A percentile compares a stretch with the other conserved stretches of the same genome.
Conservation (phyloP, 1,140 invertebrate species). For the Papilio xuthus region DNA sequence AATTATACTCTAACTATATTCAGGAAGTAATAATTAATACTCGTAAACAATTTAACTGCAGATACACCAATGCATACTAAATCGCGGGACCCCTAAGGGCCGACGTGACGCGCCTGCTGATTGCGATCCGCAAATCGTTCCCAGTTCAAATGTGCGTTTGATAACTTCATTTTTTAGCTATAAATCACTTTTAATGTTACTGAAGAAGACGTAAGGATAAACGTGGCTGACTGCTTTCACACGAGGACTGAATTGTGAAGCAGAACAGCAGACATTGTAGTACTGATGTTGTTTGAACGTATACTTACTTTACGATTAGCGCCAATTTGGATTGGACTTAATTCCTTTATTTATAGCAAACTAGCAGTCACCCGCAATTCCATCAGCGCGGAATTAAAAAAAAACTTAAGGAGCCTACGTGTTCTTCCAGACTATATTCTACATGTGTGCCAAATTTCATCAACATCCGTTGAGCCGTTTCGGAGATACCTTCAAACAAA, state of each 20-base stretch:
- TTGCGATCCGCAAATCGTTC: neutral
- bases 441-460: no score
- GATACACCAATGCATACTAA: slow-evolving; percentile 33
- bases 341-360: no score
- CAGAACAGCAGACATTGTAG: neutral
- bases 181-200: slow-evolving; percentile 11
- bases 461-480: no score
- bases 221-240: neutral
- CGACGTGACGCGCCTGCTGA: slow-evolving; percentile 12
- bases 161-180: slow-evolving; percentile 21
- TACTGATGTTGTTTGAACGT: no score
- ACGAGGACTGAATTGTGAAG: neutral
- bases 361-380: no score
- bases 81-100: slow-evolving; percentile 11
- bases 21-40: slow-evolving; percentile 17
- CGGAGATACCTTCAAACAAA: no score
- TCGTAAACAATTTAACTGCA: slow-evolving; percentile 35
- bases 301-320: no score
- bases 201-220: neutral
- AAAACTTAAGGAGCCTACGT: no score
- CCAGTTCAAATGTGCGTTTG: neutral
- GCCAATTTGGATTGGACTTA: no score
- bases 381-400: no score
- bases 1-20: slow-evolving; percentile 15
- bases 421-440: no score